A percentile compares a stretch with the other conserved stretches of the same genome.
These are phyloP conservation scores for Chloromyia formosa DNA, from an alignment of 2,888 invertebrate genomes.

Conservation along the genomic window DNA sequence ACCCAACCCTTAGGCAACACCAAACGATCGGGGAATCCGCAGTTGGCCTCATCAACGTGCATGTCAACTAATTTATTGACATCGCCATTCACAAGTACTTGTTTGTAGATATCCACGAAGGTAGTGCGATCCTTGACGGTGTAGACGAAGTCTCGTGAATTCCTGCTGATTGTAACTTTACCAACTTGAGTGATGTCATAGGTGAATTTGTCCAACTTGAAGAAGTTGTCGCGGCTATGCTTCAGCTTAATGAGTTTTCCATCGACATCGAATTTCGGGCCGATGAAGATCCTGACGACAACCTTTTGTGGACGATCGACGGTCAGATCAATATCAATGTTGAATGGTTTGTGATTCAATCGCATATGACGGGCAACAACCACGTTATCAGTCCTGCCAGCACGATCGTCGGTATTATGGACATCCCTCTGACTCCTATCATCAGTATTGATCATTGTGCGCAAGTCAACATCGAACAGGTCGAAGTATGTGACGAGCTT, in stretches of 20 bases:
- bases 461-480: constrained; percentile 70
- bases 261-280: constrained; percentile 72
- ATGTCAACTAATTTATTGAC: constrained; percentile 64
- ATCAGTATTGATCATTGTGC: constrained; percentile 51
- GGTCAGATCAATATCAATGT: constrained; percentile 68
- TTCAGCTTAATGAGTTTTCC: constrained; percentile 65
- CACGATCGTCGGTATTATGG: neutral
- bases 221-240: constrained; percentile 68
- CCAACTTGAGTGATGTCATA: constrained; percentile 56
- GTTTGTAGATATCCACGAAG: constrained; percentile 64
- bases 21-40: constrained; percentile 71
- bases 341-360: constrained; percentile 76
- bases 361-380: constrained; percentile 72
- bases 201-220: constrained; percentile 70
- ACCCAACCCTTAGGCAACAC: constrained; percentile 71
- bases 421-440: neutral
- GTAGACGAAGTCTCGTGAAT: constrained; percentile 58
- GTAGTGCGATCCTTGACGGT: constrained; percentile 69
- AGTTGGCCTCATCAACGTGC: constrained; percentile 65
- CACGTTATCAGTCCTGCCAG: neutral
- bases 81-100: constrained; percentile 64
- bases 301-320: constrained; percentile 70
- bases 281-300: constrained; percentile 73
- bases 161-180: constrained; percentile 54
- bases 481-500: constrained; percentile 77